These are phyloP conservation scores for Stegostoma tigrinum DNA, from an alignment of 2,113 vertebrate species.

Conservation along the genomic window DNA sequence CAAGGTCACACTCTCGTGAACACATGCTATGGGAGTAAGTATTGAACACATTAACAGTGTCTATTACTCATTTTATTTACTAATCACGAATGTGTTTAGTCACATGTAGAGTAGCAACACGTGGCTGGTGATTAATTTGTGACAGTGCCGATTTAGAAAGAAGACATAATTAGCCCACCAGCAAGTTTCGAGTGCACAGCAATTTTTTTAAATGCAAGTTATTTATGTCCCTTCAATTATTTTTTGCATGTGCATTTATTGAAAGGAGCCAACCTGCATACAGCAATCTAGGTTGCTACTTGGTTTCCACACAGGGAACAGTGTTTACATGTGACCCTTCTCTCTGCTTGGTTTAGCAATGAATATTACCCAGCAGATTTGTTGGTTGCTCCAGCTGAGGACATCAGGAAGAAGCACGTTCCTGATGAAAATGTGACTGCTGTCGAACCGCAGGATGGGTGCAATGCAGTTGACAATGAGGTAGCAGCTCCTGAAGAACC, in stretches of 20 bases:
- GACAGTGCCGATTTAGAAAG: neutral
- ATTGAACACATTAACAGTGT: neutral
- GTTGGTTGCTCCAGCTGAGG: constrained; percentile 78
- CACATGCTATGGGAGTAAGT: neutral
- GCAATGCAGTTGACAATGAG: constrained; percentile 43
- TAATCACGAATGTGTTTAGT: neutral
- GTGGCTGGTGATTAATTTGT: neutral
- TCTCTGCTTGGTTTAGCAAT: constrained; percentile 58
- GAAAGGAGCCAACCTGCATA: neutral
- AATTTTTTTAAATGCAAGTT: too few species aligned
- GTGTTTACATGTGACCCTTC: neutral
- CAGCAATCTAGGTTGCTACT: too few species aligned
- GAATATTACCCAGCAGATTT: constrained; percentile 84
- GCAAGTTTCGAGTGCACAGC: neutral
- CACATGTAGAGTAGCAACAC: neutral
- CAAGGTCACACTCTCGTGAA: too few species aligned
- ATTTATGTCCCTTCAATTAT: too few species aligned
- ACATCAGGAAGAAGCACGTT: constrained; percentile 62
- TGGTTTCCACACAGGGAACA: neutral
- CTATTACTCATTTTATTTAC: neutral
- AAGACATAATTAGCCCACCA: neutral
- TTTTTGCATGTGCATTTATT: too few species aligned
- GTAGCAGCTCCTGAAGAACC: constrained; percentile 41
- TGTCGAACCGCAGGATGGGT: constrained; percentile 48
- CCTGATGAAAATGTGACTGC: constrained; percentile 44